Evolutionary conservation across 2,113 vertebrate genomes (phyloP).

Genomic region (rabbit (Oryctolagus cuniculus)): DNA sequence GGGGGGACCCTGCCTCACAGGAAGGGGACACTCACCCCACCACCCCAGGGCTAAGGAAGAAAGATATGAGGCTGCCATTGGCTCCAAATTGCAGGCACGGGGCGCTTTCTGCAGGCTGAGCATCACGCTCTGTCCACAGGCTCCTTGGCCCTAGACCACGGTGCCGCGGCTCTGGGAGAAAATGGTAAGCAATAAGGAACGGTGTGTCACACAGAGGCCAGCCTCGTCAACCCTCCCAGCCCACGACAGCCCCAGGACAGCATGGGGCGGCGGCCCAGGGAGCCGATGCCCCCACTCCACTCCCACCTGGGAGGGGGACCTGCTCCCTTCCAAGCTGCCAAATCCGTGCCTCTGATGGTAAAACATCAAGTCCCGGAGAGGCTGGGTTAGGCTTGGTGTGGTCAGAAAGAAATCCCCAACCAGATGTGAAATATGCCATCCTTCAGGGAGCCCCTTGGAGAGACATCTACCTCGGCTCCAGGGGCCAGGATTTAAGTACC

Average conservation of each 20-base stretch:
- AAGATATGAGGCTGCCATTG: not conserved
- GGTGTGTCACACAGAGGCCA: not conserved
- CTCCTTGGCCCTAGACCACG: not conserved
- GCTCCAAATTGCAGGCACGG: not conserved
- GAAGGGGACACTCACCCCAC: not conserved
- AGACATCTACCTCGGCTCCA: not conserved
- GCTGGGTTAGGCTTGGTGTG: not conserved
- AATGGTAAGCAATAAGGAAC: conserved; percentile 57
- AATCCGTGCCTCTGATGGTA: not conserved
- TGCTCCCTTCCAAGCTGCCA: not conserved
- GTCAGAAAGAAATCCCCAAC: not conserved
- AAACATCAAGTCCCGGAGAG: not conserved
- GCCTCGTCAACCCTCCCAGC: not conserved
- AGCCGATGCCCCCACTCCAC: not conserved
- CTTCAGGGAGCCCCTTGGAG: not conserved
- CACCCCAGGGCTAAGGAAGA: not conserved
- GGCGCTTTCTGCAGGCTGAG: not conserved
- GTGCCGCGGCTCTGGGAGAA: conserved; percentile 30
- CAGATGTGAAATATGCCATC: not conserved
- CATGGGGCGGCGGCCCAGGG: not conserved
- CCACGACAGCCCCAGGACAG: accelerated
- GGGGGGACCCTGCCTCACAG: not conserved
- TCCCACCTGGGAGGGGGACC: not conserved
- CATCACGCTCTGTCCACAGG: accelerated
- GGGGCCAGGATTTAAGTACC: not conserved